Conservation (phyloP, 2,888 invertebrate species). For the Thera obeliscata region DNA sequence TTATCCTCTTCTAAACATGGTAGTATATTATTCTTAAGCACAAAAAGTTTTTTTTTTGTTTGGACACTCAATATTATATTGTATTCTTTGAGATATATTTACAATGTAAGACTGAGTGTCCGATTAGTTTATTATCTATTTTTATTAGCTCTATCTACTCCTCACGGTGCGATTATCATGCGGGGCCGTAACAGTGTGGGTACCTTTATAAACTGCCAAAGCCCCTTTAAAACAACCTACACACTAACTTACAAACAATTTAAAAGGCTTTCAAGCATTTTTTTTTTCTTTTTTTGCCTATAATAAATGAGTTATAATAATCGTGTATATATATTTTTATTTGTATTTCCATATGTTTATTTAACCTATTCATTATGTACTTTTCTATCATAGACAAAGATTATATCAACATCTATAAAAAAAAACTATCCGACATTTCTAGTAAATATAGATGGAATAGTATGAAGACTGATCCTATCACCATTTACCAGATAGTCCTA, state of each 20-base stretch:
- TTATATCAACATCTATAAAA: slow-evolving; percentile 79
- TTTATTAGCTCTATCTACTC: slow-evolving; percentile 77
- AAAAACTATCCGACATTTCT: slow-evolving; percentile 51
- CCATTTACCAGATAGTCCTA: slow-evolving; percentile 48
- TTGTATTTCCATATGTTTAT: slow-evolving; percentile 77
- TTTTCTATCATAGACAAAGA: slow-evolving; percentile 81
- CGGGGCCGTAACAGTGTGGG: slow-evolving; percentile 65
- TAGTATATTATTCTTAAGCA: slow-evolving; percentile 72
- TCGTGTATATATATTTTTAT: slow-evolving; percentile 84
- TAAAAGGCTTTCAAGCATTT: slow-evolving; percentile 80
- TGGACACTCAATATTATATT: slow-evolving; percentile 51
- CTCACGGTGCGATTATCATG: slow-evolving; percentile 74
- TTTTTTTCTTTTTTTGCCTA: slow-evolving; percentile 76
- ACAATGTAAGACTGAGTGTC: slow-evolving; percentile 52
- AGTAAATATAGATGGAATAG: slow-evolving; percentile 37
- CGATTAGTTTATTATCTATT: slow-evolving; percentile 60
- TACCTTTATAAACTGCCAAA: slow-evolving; percentile 68
- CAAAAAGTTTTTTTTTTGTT: slow-evolving; percentile 60
- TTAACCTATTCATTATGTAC: slow-evolving; percentile 81
- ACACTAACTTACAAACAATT: slow-evolving; percentile 79
- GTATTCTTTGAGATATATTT: slow-evolving; percentile 36
- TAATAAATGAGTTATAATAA: slow-evolving; percentile 78
- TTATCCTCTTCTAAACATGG: slow-evolving; percentile 64
- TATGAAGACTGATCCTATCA: slow-evolving; percentile 14
- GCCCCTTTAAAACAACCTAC: slow-evolving; percentile 68